Conservation (phyloP, 2,888 invertebrate species). For the Tyria jacobaeae region DNA sequence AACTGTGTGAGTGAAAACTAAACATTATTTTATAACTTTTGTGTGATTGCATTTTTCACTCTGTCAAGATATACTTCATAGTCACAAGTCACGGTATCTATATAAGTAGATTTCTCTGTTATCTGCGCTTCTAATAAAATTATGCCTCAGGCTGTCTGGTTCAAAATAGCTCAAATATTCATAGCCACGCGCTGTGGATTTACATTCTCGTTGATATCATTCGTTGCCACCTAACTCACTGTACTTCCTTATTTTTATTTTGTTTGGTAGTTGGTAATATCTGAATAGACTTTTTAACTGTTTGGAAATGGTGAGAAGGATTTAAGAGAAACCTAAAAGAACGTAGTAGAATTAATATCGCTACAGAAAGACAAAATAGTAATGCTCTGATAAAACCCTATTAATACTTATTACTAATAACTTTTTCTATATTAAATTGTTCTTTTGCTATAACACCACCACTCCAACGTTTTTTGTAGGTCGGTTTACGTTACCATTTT, state of each 20-base stretch:
- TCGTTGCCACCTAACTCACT: constrained; percentile 44
- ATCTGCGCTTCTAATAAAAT: constrained; percentile 31
- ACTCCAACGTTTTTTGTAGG: neutral
- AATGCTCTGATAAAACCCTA: no score
- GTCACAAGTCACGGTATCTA: constrained; percentile 1
- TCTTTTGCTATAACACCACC: neutral
- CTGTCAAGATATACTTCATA: neutral
- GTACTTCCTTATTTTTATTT: constrained; percentile 47
- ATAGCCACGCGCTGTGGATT: constrained; percentile 60
- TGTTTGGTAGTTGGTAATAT: no score
- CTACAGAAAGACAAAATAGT: no score
- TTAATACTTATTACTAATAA: no score
- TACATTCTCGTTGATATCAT: constrained; percentile 49
- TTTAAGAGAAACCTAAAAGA: neutral
- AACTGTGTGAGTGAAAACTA: no score
- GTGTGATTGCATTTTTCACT: neutral
- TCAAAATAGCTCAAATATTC: constrained; percentile 64
- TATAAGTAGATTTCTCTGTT: constrained; percentile 25
- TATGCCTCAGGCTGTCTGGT: constrained; percentile 32
- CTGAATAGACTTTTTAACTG: neutral
- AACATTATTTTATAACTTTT: no score
- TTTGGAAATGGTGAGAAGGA: no score
- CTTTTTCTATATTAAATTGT: neutral
- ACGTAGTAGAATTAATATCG: neutral
- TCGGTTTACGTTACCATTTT: neutral